Conservation (phyloP, 2,888 invertebrate species). For the Melieria crassipennis region DNA sequence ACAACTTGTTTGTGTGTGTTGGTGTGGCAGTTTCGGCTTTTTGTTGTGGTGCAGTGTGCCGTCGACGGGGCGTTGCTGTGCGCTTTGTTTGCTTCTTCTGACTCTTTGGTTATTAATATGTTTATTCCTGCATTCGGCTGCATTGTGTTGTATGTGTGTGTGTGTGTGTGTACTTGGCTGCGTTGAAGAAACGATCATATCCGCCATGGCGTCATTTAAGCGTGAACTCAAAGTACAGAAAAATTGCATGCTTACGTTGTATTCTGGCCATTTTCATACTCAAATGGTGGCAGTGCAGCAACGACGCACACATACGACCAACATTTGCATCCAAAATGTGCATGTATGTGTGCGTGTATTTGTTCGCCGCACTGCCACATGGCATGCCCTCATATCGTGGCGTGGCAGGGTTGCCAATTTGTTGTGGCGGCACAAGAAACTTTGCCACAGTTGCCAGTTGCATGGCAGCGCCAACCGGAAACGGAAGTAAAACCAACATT, state of each 20-base stretch:
- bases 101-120: constrained; percentile 13
- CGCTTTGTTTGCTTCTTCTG: too few relatives aligned
- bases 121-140: neutral
- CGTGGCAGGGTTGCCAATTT: neutral
- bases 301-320: neutral
- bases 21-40: neutral
- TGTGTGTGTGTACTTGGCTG: neutral
- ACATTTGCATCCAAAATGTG: neutral
- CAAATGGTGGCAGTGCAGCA: too few relatives aligned
- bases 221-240: neutral
- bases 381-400: neutral
- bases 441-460: neutral
- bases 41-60: too few relatives aligned
- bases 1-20: neutral
- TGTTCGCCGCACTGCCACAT: neutral
- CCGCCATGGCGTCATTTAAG: constrained; percentile 3
- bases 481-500: constrained; percentile 33
- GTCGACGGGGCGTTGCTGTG: too few relatives aligned
- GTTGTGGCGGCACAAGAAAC: neutral
- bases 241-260: neutral
- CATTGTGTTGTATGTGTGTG: neutral
- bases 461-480: constrained; percentile 25
- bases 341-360: neutral
- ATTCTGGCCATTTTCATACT: too few relatives aligned
- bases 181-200: neutral